phyloP scores from a whole-genome alignment of 2,888 invertebrate species.

The Vannuccia rotundouncinata region DNA sequence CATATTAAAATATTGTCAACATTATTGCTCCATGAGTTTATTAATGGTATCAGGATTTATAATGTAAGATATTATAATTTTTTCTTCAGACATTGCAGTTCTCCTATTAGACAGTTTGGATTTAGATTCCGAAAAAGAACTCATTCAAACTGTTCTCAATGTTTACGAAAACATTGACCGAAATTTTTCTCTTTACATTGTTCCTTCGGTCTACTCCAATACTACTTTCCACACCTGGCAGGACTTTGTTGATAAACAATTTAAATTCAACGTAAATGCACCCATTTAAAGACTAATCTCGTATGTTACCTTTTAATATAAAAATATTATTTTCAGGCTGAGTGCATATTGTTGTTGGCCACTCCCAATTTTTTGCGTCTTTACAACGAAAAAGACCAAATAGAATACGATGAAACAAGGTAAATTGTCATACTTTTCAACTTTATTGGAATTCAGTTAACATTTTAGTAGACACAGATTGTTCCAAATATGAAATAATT shows the following conservation, averaged over 20 bases:
- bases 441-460: too few species aligned
- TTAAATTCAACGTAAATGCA: not conserved
- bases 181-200: not conserved
- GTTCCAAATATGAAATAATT: too few species aligned
- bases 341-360: not conserved
- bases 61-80: too few species aligned
- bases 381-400: not conserved
- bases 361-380: not conserved
- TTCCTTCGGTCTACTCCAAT: constrained; percentile 5
- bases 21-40: too few species aligned
- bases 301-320: not conserved
- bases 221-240: not conserved
- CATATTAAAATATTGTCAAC: too few species aligned
- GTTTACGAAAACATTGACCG: not conserved
- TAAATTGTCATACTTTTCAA: too few species aligned
- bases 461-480: too few species aligned
- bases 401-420: too few species aligned
- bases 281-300: not conserved
- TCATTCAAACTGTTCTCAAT: not conserved
- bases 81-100: not conserved
- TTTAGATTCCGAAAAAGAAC: not conserved
- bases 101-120: not conserved
- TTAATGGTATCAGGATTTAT: too few species aligned
- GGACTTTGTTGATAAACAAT: constrained; percentile 1
- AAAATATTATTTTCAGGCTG: not conserved